Conservation (phyloP, 2,797 vertebrate genomes). For the Anniella stebbinsi region DNA sequence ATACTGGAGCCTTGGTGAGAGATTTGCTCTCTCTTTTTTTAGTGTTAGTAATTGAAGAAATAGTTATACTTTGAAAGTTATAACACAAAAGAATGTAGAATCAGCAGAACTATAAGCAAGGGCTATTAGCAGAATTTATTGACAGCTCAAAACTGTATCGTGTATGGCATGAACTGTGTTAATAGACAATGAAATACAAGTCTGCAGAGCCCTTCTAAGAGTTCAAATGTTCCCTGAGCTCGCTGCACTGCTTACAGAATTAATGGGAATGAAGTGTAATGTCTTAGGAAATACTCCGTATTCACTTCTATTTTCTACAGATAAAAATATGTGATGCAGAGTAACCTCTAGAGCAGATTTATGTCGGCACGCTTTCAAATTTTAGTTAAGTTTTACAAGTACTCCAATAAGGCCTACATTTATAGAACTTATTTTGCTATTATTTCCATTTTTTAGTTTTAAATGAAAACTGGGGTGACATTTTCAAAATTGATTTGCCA, state of each 20-base stretch:
- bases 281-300: conserved; percentile 58
- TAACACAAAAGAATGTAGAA: neutral
- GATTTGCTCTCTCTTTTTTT: neutral
- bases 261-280: conserved; percentile 59
- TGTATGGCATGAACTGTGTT: conserved; percentile 20
- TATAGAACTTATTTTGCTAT: conserved; percentile 18
- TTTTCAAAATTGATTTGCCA: conserved; percentile 64
- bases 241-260: conserved; percentile 57
- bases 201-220: conserved; percentile 40
- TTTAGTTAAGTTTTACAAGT: conserved; percentile 50
- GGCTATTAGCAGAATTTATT: conserved; percentile 33
- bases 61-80: conserved; percentile 31
- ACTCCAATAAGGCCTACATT: conserved; percentile 44
- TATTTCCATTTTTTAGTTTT: conserved; percentile 43
- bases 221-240: conserved; percentile 37
- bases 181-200: conserved; percentile 27
- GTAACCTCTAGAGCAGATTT: conserved; percentile 66
- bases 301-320: conserved; percentile 62
- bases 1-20: neutral
- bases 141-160: conserved; percentile 11
- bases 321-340: conserved; percentile 67
- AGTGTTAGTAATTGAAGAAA: neutral
- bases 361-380: conserved; percentile 44
- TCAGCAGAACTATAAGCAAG: conserved; percentile 17
- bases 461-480: conserved; percentile 67